Base-by-base conservation (phyloP, 2,113 vertebrate genomes). In the Bagarius yarrelli region DNA sequence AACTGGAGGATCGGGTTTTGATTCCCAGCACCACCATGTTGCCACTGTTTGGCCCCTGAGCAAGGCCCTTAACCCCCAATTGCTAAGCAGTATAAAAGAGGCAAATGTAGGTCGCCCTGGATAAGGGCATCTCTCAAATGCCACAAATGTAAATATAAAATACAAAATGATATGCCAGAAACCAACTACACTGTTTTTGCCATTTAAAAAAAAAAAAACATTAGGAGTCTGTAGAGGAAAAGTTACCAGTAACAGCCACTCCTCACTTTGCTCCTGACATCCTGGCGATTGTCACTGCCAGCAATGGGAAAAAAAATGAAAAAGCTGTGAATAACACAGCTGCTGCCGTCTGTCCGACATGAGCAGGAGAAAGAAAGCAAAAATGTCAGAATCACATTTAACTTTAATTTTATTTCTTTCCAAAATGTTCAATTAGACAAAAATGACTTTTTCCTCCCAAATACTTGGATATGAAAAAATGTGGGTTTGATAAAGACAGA, bases 381-480 rank as follows among this genome's bases (percentile, higher is more conserved):
- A 15, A 47, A 53, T n/a, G 13, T n/a, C 53, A 27, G 18, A 67
- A 73, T 52, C 74, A 63, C 34, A 76, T 55, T 5, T n/a, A n/a
- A n/a, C 32, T 32, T 73, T 70, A 60, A 16, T 36, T 60, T 19
- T 59, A 47, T 36, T 72, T 18, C 8, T 44, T 72, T 25, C 69
- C 27, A 23, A 21, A 4, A 40, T 5, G 44, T 47, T 47, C 11
- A 47, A 47, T 47, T 4, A 8, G 9, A 47, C 72, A 79, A 34
- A 34, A 32, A 57, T 53, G 13, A 27, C 8, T 4, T 19, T 56
- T 44, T 71, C 8, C n/a, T n/a, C n/a, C n/a, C n/a, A n/a, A 44
- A 6, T 12, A n/a, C 66, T 81, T 14, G 57, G 21, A 75, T 53
- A 32, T 60, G 56, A 86, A 60, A 25, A 84, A 76, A 11, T 18